Evolutionary conservation across 2,888 invertebrate species (phyloP).

Genomic region (Sinhomidia bicolor): DNA sequence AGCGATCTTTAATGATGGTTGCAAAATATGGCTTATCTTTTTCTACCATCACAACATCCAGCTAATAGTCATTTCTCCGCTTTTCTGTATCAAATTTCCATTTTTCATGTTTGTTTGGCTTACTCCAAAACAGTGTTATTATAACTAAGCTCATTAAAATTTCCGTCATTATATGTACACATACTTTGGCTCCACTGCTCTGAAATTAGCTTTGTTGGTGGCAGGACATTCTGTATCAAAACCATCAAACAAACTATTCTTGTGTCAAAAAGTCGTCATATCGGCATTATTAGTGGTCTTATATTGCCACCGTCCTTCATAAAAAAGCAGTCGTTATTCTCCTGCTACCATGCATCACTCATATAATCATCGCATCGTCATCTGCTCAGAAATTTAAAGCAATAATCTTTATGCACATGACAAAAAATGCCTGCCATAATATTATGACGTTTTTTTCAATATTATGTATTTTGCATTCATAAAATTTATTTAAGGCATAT

Average conservation of each 20-base stretch:
- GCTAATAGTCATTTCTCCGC: not conserved
- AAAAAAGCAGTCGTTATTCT: not conserved
- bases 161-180: not conserved
- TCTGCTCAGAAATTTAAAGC: not conserved
- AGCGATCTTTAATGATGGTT: not conserved
- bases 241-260: not conserved
- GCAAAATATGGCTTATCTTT: not conserved
- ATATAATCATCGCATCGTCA: too few species aligned
- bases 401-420: not conserved
- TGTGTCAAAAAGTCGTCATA: not conserved
- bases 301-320: not conserved
- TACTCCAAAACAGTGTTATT: not conserved
- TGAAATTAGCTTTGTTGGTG: constrained; percentile 8
- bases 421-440: not conserved
- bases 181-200: not conserved
- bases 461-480: not conserved
- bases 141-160: constrained; percentile 24
- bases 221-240: not conserved
- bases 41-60: not conserved
- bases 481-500: not conserved
- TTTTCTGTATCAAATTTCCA: not conserved
- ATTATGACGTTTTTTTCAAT: not conserved
- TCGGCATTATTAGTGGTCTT: not conserved
- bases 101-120: not conserved
- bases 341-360: too few species aligned